Percentiles rank a stretch among this genome's conserved stretches.
Evolutionary conservation across 2,888 invertebrate species (phyloP).

Genomic region (Blastobasis lacticolella): DNA sequence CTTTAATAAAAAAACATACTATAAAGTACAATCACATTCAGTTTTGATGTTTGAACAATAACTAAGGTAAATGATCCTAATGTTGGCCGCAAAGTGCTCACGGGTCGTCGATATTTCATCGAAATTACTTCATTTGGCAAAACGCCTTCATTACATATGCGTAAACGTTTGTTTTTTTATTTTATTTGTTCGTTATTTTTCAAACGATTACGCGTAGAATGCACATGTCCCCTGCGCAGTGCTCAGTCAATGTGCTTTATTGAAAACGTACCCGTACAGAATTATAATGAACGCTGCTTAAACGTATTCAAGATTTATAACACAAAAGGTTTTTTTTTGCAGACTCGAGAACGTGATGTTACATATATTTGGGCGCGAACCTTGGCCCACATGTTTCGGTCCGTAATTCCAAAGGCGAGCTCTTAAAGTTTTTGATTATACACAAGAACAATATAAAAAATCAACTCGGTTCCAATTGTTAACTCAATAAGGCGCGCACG

Average conservation of each 20-base stretch:
- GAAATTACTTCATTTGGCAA: slow-evolving; percentile 6
- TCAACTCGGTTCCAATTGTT: slow-evolving; percentile 6
- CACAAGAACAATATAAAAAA: slow-evolving; percentile 4
- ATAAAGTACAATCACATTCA: no score
- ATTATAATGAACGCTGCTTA: slow-evolving; percentile 13
- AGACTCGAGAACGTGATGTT: slow-evolving; percentile 25
- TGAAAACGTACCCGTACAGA: slow-evolving; percentile 14
- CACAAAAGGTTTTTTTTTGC: slow-evolving; percentile 12
- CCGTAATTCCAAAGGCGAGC: slow-evolving; percentile 39
- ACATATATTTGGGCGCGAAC: slow-evolving; percentile 15
- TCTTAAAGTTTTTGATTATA: slow-evolving; percentile 10
- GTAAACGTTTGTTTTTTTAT: slow-evolving; percentile 12
- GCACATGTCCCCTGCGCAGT: not conserved
- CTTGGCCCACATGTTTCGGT: slow-evolving; percentile 44
- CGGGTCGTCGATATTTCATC: not conserved
- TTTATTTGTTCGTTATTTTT: no score
- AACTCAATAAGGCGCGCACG: slow-evolving; percentile 2
- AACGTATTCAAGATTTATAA: slow-evolving; percentile 15
- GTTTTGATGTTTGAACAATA: no score
- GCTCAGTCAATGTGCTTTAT: slow-evolving; percentile 17
- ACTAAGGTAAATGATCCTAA: no score
- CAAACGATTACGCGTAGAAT: slow-evolving; percentile 1
- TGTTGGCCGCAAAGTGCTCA: no score
- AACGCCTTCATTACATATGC: slow-evolving; percentile 7
- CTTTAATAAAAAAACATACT: no score